Conservation (phyloP, 2,797 vertebrate genomes). For the Chelon auratus region DNA sequence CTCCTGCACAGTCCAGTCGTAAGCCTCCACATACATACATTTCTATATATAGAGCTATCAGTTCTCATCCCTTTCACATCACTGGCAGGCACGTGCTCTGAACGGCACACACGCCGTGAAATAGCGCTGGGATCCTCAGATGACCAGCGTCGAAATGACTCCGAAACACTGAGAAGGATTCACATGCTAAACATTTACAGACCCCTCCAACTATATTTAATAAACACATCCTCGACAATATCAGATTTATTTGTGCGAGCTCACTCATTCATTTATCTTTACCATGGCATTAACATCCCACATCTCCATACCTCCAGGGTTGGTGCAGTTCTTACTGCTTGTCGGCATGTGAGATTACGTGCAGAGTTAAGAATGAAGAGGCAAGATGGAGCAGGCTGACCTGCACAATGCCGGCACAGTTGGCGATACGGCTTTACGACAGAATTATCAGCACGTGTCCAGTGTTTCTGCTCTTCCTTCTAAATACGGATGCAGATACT, state of each 20-base stretch:
- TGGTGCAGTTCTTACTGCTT: neutral
- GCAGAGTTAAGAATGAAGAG: constrained; percentile 8
- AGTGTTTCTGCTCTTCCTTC: neutral
- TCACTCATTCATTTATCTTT: neutral
- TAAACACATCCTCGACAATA: neutral
- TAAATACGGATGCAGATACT: neutral
- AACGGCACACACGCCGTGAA: constrained; percentile 48
- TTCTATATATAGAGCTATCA: constrained; percentile 81
- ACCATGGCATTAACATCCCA: neutral
- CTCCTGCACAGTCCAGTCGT: constrained; percentile 37
- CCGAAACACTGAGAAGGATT: constrained; percentile 13
- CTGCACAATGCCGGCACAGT: neutral
- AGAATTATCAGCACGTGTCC: neutral
- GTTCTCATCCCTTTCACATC: constrained; percentile 68
- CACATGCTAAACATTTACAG: constrained; percentile 18
- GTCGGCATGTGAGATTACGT: neutral
- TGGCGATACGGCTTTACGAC: neutral
- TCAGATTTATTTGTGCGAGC: neutral
- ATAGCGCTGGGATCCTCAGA: constrained; percentile 45
- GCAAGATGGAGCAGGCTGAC: neutral
- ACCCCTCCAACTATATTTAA: neutral
- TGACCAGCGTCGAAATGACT: constrained; percentile 55
- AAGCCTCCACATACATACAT: constrained; percentile 70
- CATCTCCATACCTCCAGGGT: neutral
- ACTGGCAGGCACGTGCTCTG: constrained; percentile 68